These are phyloP conservation scores for Progne subis DNA, from an alignment of 2,113 vertebrate genomes.

Conservation along the genomic window DNA sequence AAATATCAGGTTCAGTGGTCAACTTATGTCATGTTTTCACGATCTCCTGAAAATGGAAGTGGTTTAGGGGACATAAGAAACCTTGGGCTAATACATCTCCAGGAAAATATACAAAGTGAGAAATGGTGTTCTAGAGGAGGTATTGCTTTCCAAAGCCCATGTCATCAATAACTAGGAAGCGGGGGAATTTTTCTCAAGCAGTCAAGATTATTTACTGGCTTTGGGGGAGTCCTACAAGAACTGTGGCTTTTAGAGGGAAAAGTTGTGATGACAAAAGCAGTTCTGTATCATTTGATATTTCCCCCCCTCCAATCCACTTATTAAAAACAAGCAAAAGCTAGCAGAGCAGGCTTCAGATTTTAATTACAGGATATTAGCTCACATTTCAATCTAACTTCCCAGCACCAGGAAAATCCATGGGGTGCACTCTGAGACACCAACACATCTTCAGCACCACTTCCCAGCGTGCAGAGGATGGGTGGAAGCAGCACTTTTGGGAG, in stretches of 20 bases:
- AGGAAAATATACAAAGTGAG: not conserved
- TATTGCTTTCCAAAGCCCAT: not conserved
- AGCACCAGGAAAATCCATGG: not conserved
- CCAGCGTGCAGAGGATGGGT: not conserved
- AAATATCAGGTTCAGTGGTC: not conserved
- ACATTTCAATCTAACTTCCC: not conserved
- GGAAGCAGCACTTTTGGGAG: not conserved
- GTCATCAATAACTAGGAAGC: not conserved
- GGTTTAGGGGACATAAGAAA: not conserved
- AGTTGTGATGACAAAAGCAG: not conserved
- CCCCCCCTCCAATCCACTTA: not conserved
- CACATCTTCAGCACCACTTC: not conserved
- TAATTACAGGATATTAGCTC: not conserved
- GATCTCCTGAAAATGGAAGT: not conserved
- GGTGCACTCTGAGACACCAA: accelerated
- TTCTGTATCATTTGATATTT: not conserved
- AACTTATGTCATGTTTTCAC: not conserved
- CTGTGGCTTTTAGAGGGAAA: not conserved
- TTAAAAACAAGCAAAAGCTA: not conserved
- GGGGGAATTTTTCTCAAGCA: not conserved
- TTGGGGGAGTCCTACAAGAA: not conserved
- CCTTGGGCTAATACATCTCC: not conserved
- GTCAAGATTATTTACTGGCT: not conserved
- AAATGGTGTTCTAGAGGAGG: not conserved
- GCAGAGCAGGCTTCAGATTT: not conserved